Evolutionary conservation across 2,888 invertebrate species (phyloP), one percentile per base, ranked within the genome.

Genomic region (Megamerina dolium): DNA sequence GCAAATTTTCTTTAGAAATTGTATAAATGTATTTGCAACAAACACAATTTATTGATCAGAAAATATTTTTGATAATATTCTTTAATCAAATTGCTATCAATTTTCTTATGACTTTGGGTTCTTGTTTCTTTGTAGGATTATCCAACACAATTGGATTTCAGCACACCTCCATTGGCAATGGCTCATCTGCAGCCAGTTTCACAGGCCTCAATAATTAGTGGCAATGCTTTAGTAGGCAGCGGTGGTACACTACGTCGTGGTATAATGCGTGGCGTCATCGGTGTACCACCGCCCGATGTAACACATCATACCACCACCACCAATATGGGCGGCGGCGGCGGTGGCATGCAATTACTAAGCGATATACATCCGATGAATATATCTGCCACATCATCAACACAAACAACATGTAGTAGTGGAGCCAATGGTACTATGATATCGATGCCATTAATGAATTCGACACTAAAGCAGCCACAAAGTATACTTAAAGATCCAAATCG

Each of bases 401-500:
- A 66, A 50, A 68, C 67, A 41, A 64, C 67, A 26, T 68, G 67
- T 39, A 61, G 66, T 18, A 67, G 63, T 59, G 59, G 64, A 46
- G 62, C 61, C 44, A 67, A 68, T 37, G 68, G 68, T 44, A 64
- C 66, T 48, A 62, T 65, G 47, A 59, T 66, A 56, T 63, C 64
- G 43, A 57, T 63, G 37, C 56, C 61, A 21, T 50, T 57, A 50
- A 49, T 51, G 16, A 51, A 49, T n/a, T 49, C 53, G 8, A 58
- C 60, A 37, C 61, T 67, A 14, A 79, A 78, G 57, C 78, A 79
- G 49, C 80, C 80, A 0, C 80, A 79, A 53, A 77, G 79, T 20
- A 80, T 80, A 50, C 72, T 80, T 5, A 80, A 80, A 59, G 80
- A 80, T 64, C 78, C 80, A 3, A 79, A 79, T 43, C 72, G 79